Evolutionary conservation across 2,113 vertebrate species (phyloP), one percentile per base, ranked within the genome.

Genomic region (Pelodiscus sinensis): DNA sequence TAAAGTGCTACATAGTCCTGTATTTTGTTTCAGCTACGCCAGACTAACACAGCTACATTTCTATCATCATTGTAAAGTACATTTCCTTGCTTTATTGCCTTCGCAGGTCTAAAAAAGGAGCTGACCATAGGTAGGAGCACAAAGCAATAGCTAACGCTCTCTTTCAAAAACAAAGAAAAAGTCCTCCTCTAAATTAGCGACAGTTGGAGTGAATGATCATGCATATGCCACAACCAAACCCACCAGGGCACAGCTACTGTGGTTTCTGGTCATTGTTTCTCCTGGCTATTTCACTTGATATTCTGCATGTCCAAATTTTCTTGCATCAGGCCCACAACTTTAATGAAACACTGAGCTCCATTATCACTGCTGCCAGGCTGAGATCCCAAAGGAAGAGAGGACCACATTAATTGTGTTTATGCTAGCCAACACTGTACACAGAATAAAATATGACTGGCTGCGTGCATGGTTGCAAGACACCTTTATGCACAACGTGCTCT

Each of bases 361-460:
- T 91, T 96, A 96, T 97, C 94, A 96, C 89, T 88, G 82, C 95
- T 87, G 88, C 88, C 89, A 68, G n/a, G 56, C 56, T 79, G 27
- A 91, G 91, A 95, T 95, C 94, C 96, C 94, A 91, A 85, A 97
- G 93, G 91, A 96, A 96, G 90, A 56, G 91, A 96, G 94, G 81
- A 93, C 84, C 94, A 85, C 81, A 95, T 94, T 95, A 96, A 96
- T 93, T 96, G 88, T 93, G 82, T 91, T 92, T 95, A 51, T 27
- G 55, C 90, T 87, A 95, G 82, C 83, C 71, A 81, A 92, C 57
- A 90, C 79, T 71, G 79, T 82, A 89, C 16, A 29, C 60, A 95
- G 86, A 88, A 83, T 89, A 89, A 89, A 60, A 89, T 73, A 88
- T 22, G 80, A 78, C 93, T 14, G 44, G 82, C 65, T 90, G 91